Conservation (phyloP, 1,140 invertebrate species). For the Caerostris darwini region DNA sequence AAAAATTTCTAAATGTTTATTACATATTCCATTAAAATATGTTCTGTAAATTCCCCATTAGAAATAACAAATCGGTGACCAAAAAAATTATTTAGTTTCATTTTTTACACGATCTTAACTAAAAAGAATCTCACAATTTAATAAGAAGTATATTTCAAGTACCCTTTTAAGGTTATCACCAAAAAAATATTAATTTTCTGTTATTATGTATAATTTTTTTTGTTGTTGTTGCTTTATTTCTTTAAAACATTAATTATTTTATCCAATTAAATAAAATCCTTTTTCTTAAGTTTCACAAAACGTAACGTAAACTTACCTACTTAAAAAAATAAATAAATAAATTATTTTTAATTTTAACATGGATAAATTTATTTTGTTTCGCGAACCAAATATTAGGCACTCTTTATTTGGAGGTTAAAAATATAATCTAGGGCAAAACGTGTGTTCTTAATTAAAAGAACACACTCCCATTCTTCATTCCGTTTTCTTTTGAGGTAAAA, state of each 20-base stretch:
- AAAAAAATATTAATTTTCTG: neutral
- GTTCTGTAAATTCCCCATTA: no score
- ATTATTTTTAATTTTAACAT: neutral
- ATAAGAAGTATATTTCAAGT: no score
- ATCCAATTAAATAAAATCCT: neutral
- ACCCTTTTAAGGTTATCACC: no score
- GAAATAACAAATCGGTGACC: no score
- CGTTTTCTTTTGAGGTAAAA: neutral
- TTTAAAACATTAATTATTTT: neutral
- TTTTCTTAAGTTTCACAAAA: neutral
- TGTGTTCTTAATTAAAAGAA: slow-evolving; percentile 6
- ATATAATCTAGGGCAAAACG: neutral
- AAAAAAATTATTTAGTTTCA: no score
- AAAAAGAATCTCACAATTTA: no score
- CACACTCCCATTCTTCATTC: neutral
- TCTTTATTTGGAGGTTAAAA: neutral
- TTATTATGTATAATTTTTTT: neutral
- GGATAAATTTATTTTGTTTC: neutral
- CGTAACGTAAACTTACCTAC: neutral
- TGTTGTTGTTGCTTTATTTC: neutral
- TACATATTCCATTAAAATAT: no score
- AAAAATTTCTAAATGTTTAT: no score
- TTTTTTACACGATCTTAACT: no score
- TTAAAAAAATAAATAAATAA: neutral
- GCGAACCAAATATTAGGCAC: neutral